Evolutionary conservation across 2,113 vertebrate species (phyloP), one percentile per base, ranked within the genome.

Genomic region (Leptobrachium leishanense): DNA sequence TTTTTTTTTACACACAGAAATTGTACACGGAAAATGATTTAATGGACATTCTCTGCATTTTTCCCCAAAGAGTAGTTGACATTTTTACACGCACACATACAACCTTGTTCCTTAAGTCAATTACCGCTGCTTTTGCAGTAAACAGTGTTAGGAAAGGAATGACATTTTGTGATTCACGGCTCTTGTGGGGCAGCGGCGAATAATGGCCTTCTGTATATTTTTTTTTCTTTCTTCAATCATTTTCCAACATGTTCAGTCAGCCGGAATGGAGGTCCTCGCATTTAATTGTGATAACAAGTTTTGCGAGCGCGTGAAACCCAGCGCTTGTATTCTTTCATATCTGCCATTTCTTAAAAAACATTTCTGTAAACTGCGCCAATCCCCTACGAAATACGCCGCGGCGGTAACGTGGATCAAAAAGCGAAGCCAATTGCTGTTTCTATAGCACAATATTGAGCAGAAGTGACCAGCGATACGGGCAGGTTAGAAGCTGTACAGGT

Each of bases 281-380:
- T 85, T 84, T 59, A 81, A 82, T 84, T 74, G 75, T 76, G 74
- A 79, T 84, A 77, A 79, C 83, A 83, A 86, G 79, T 89, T 91
- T 88, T 85, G 87, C 31, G 6, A 9, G 53, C 5, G 6, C 5
- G 0, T 64, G 59, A 15, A 31, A n/a, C 59, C 4, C 11, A 12
- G 11, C 5, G 11, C 5, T 64, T 64, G 20, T 64, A 5, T 64
- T 20, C n/a, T 39, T 13, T 64, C 3, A 3, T 11, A 12, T 59
- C 11, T 1, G 3, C 13, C 13, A 15, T 59, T 59, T 31, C 20
- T 31, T 31, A 31, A 31, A 31, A 31, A 31, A 31, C 20, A 31
- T 31, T 31, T 31, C 20, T 31, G 20, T 31, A 31, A 31, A 31
- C 20, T 1, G 20, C 20, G 20, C 20, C 20, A 31, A 31, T 31